Evolutionary conservation across 2,888 invertebrate species (phyloP).

Genomic region (Clistopyga incitator): DNA sequence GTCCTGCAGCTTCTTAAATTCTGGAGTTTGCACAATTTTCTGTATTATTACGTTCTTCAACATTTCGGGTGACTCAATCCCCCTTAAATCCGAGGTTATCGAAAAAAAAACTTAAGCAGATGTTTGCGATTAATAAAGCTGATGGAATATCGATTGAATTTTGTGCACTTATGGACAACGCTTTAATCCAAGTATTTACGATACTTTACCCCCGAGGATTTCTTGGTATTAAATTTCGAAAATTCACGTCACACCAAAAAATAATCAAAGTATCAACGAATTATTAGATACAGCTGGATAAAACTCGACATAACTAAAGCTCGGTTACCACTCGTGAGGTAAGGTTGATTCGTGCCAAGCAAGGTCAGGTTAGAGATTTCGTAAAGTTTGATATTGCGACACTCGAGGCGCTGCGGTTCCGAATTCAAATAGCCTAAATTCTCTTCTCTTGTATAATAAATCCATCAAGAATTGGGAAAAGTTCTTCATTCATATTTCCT

Average conservation of each 20-base stretch:
- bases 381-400: neutral
- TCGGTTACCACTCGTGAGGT: constrained; percentile 32
- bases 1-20: neutral
- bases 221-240: constrained; percentile 2
- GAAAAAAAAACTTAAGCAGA: constrained; percentile 24
- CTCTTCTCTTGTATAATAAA: neutral
- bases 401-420: neutral
- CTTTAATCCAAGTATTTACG: neutral
- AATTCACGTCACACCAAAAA: constrained; percentile 51
- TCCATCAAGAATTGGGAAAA: neutral
- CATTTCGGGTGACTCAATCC: constrained; percentile 20
- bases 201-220: constrained; percentile 27
- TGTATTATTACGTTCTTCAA: constrained; percentile 10
- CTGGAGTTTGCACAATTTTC: neutral
- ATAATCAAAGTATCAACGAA: constrained; percentile 35
- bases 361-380: constrained; percentile 17
- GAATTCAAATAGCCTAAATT: neutral
- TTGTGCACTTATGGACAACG: neutral
- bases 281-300: constrained; percentile 53
- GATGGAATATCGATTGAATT: neutral
- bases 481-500: neutral
- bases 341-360: constrained; percentile 50
- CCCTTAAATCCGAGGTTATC: constrained; percentile 23
- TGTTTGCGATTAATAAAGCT: constrained; percentile 15
- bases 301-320: constrained; percentile 39